Percentiles rank a stretch among this genome's conserved stretches.
These are phyloP conservation scores for Corynorhinus townsendii DNA, from an alignment of 2,113 vertebrate genomes.

Conservation along the genomic window DNA sequence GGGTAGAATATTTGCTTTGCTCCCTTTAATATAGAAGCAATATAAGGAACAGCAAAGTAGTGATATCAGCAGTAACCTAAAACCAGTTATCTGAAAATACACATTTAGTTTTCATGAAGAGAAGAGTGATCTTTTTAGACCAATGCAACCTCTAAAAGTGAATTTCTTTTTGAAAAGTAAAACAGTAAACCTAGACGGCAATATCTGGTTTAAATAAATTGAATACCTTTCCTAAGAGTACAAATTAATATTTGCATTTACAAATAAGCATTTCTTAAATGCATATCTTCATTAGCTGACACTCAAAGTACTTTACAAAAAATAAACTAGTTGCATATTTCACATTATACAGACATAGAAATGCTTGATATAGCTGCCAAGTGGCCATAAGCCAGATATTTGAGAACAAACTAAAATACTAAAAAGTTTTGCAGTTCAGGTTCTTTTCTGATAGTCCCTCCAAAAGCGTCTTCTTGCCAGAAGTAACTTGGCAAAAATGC, in stretches of 20 bases:
- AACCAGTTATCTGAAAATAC: background rate
- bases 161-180: background rate
- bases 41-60: background rate
- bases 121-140: background rate
- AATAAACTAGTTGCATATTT: background rate
- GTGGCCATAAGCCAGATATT: constrained; percentile 6
- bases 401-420: constrained; percentile 25
- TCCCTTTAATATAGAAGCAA: background rate
- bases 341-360: background rate
- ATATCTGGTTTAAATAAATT: background rate
- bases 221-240: background rate
- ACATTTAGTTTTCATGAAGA: background rate
- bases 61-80: background rate
- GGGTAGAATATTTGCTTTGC: background rate
- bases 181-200: background rate
- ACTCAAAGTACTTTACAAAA: background rate
- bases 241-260: background rate
- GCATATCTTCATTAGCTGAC: background rate
- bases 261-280: constrained; percentile 14
- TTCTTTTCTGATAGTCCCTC: background rate
- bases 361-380: constrained; percentile 2
- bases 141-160: background rate
- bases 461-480: background rate
- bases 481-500: background rate
- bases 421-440: background rate